Base-by-base conservation (phyloP, 2,888 invertebrate genomes). In the Volucella bombylans region DNA sequence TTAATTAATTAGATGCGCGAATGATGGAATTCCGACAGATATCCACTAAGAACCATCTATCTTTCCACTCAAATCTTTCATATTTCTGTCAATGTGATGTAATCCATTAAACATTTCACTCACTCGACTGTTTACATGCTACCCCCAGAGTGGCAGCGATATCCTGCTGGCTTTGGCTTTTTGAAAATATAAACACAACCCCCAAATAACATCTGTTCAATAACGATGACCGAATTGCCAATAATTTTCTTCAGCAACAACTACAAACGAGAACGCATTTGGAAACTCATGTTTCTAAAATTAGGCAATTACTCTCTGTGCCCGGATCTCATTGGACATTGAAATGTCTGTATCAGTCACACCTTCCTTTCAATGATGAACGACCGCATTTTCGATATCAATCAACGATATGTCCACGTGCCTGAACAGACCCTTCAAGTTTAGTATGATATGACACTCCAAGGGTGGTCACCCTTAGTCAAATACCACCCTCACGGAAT, bases 231-330 rank as follows among this genome's bases (percentile, higher is more conserved):
- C 64, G 23, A 74, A 65, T 74, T 65, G 65, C 55, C 55, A 65
- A 74, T 65, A 57, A 57, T 71, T 71, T 57, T 43, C 43, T 64
- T 78, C 23, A 39, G 43, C 12, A 11, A 15, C 11, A 54, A 12
- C 8, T 41, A 80, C 43, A 47, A 50, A 38, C 23, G n/a, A 47
- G 18, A 65, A 57, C 39, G 55, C 45, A 59, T 15, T 73, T 9
- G 52, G 68, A 41, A 50, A 59, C 45, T 50, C 68, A 49, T 82
- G 73, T 82, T 31, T 68, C 78, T 50, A 79, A 83, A 83, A 74
- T 83, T 64, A 79, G 59, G 64, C 79, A 78, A 79, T 83, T 83
- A 83, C 73, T 82, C 54, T 72, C 54, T 68, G 62, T 39, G 50
- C 45, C 50, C 71, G 65, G 52, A 54, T 4, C 8, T 39, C 39